Evolutionary conservation across 2,888 invertebrate genomes (phyloP).

Genomic region (Girardia tigrina): DNA sequence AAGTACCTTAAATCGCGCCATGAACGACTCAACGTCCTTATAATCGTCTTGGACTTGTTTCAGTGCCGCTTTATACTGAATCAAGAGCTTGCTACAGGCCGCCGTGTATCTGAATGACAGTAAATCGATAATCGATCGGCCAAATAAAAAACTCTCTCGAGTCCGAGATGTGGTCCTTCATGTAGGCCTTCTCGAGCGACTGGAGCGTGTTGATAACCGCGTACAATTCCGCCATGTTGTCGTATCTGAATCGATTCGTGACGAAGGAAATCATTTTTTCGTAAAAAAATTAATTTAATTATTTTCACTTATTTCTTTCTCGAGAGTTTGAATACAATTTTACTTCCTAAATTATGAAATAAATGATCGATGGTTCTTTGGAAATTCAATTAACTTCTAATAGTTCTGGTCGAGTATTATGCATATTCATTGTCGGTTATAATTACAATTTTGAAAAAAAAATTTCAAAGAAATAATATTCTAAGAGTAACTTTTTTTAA

Average conservation of each 20-base stretch:
- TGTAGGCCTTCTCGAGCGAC: conserved; percentile 93
- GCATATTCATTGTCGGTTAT: too few species aligned
- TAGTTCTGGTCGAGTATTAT: conserved; percentile 29
- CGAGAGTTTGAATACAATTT: conserved; percentile 81
- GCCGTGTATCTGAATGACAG: conserved; percentile 64
- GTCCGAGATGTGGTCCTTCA: conserved; percentile 72
- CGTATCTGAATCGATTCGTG: conserved; percentile 57
- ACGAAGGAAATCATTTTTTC: conserved; percentile 30
- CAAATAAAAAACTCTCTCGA: conserved; percentile 60
- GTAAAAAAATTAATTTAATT: conserved; percentile 29
- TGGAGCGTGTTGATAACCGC: conserved; percentile 92
- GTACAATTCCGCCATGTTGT: conserved; percentile 90
- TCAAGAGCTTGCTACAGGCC: conserved; percentile 83
- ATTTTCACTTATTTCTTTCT: conserved; percentile 74
- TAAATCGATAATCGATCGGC: not conserved
- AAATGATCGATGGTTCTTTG: not conserved
- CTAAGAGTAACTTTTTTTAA: too few species aligned
- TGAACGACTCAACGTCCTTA: conserved; percentile 75
- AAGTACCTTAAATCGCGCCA: conserved; percentile 72
- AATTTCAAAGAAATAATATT: too few species aligned
- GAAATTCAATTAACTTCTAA: not conserved
- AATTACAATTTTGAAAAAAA: too few species aligned
- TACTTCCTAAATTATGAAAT: conserved; percentile 61
- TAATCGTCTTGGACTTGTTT: conserved; percentile 89
- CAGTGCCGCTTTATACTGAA: conserved; percentile 90